Percentiles rank a stretch among this genome's conserved stretches.
Evolutionary conservation across 1,140 invertebrate species (phyloP).

Genomic region (Lepidurus packardi): DNA sequence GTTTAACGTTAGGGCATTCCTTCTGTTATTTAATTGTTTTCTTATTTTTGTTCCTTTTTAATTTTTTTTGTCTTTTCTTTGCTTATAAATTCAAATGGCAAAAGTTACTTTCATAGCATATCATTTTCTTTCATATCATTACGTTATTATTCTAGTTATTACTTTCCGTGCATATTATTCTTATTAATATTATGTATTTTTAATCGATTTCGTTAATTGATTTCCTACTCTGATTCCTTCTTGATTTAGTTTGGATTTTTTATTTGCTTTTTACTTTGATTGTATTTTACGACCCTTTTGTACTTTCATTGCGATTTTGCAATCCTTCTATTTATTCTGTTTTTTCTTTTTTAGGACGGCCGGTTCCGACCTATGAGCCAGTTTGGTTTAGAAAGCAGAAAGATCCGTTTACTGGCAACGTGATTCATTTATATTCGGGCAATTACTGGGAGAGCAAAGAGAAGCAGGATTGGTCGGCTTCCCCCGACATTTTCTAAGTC

Average conservation of each 20-base stretch:
- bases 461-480: slow-evolving; percentile 78
- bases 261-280: slow-evolving; percentile 20
- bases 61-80: no score
- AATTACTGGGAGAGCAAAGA: slow-evolving; percentile 92
- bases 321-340: neutral
- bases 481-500: slow-evolving; percentile 78
- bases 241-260: neutral
- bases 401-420: slow-evolving; percentile 69
- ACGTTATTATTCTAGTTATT: no score
- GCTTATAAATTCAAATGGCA: neutral
- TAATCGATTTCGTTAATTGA: neutral
- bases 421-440: slow-evolving; percentile 77
- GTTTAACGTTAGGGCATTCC: no score
- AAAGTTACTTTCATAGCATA: neutral
- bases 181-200: no score
- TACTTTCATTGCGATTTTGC: neutral
- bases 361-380: slow-evolving; percentile 71
- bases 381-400: slow-evolving; percentile 84
- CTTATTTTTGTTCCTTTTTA: no score
- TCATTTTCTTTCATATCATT: no score
- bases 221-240: neutral
- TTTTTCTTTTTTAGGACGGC: slow-evolving; percentile 52
- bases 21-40: no score
- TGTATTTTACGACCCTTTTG: slow-evolving; percentile 23
- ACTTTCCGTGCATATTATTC: no score